Evolutionary conservation across 1,140 invertebrate genomes (phyloP).

Genomic region (Musca vetustissima): DNA sequence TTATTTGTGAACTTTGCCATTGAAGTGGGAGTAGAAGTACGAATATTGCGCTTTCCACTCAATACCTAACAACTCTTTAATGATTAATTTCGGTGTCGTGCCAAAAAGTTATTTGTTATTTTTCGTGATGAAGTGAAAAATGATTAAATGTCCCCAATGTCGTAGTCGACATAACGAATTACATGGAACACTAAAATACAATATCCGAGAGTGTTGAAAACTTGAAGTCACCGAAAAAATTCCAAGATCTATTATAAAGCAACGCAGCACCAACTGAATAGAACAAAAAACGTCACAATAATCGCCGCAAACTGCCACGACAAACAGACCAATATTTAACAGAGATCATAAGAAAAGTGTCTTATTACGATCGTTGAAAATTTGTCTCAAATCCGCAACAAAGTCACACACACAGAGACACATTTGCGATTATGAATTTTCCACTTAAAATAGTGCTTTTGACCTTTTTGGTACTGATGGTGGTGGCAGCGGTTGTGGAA

Average conservation of each 20-base stretch:
- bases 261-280: too few species aligned
- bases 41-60: too few species aligned
- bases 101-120: constrained; percentile 28
- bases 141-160: constrained; percentile 21
- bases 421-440: constrained; percentile 5
- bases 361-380: constrained; percentile 4
- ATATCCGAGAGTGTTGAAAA: constrained; percentile 11
- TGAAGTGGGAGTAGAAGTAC: too few species aligned
- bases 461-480: neutral
- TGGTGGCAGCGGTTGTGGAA: neutral
- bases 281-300: neutral
- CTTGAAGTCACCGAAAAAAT: constrained; percentile 17
- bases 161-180: neutral
- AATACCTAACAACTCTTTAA: constrained; percentile 22
- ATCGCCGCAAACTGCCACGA: too few species aligned
- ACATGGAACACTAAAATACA: neutral
- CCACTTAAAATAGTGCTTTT: constrained; percentile 10
- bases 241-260: too few species aligned
- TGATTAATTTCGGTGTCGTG: constrained; percentile 31
- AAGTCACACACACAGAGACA: neutral
- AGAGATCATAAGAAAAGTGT: constrained; percentile 8
- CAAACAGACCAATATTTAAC: too few species aligned
- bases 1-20: too few species aligned
- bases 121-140: constrained; percentile 31
- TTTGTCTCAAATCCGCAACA: constrained; percentile 10